Base-by-base conservation (phyloP, 2,797 vertebrate species). In the Cossypha niveicapilla region DNA sequence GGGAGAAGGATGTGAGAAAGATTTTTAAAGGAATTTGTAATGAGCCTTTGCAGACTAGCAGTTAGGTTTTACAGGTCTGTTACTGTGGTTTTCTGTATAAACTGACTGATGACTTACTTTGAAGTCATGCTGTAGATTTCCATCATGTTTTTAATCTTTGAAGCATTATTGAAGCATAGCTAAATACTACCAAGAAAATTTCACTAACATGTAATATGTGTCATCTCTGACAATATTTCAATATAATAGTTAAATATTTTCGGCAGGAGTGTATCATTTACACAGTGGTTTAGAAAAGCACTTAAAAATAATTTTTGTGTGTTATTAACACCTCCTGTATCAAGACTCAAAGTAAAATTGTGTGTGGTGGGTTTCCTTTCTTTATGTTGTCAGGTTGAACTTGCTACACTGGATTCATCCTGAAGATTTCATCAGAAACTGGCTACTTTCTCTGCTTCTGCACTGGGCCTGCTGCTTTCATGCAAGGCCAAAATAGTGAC, bases 11-110 rank as follows among this genome's bases (percentile, higher is more conserved):
- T 76, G 39, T 72, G 60, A 94, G 87, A 51, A 45, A 63, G 42
- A 65, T 89, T 94, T 94, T 63, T 15, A 89, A 93, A 93, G 86
- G 87, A 96, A 90, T 86, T 84, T 76, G 30, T 80, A 92, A 92
- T 80, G 73, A 83, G 47, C 23, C 78, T 92, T 93, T 89, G 63
- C 75, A 77, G 54, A 70, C 45, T 41, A 77, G 35, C 61, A 57
- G n/a, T 66, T 73, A 68, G 45, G 48, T 93, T 58, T 73, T 89
- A 45, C 61, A 89, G 78, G 13, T 87, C 72, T 92, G 32, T 74
- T 72, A 32, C n/a, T 50, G 57, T 71, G 27, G 7, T 68, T 87
- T 93, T 48, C 50, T 65, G 11, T 54, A 48, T 62, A 41, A 82
- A 93, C 35, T 56, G 65, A 47, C 63, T 72, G 71, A 80, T 80